Conservation (phyloP, 2,113 vertebrate genomes). For the Puntigrus tetrazona region DNA sequence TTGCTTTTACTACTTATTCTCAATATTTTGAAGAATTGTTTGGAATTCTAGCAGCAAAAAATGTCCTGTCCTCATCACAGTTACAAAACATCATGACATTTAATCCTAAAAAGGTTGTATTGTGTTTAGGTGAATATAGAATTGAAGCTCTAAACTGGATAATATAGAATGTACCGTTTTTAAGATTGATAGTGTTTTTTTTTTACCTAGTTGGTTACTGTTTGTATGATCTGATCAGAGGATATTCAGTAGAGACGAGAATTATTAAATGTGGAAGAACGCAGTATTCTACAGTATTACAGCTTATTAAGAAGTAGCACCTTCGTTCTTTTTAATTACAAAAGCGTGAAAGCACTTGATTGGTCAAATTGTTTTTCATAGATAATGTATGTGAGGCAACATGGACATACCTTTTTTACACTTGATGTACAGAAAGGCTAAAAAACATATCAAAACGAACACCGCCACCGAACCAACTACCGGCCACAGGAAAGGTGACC, state of each 20-base stretch:
- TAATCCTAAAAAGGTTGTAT: not conserved
- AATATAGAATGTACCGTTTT: too few species aligned
- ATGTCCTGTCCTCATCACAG: not conserved
- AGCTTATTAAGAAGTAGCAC: not conserved
- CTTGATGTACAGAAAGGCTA: not conserved
- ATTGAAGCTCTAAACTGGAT: too few species aligned
- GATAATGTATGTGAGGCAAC: not conserved
- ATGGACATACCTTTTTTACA: not conserved
- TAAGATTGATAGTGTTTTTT: too few species aligned
- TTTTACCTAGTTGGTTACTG: too few species aligned
- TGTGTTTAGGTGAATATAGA: not conserved
- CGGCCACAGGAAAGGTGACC: fast-evolving
- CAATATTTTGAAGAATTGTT: too few species aligned
- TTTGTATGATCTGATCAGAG: too few species aligned
- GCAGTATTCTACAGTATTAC: not conserved
- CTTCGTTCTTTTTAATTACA: not conserved
- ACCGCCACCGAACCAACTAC: not conserved
- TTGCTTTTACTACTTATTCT: too few species aligned
- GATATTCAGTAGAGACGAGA: too few species aligned
- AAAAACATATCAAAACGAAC: not conserved
- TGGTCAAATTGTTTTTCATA: not conserved
- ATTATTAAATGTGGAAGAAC: not conserved
- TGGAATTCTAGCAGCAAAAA: not conserved
- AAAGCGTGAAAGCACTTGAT: too few species aligned
- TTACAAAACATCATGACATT: not conserved